Base-by-base conservation (phyloP, 2,888 invertebrate genomes). In the Neoscelio sp. region DNA sequence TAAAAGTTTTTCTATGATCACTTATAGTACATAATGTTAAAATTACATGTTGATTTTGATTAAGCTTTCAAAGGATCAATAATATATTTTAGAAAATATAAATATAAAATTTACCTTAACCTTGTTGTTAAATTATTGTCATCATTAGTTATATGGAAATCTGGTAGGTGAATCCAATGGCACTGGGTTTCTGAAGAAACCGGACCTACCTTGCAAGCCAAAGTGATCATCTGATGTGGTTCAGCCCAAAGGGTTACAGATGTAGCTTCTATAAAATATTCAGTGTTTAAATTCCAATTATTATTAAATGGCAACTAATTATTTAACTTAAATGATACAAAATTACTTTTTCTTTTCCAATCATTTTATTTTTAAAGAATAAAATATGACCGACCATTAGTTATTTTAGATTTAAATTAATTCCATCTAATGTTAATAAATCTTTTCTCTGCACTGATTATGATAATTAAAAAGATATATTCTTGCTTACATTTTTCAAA, bases 191-290 rank as follows among this genome's bases (percentile, higher is more conserved):
- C 82, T n/a, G 81, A 50, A 8, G 83, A 75, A 7, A 82, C 76
- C 10, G 81, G 80, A 54, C 85, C 85, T 48, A 88, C 82, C 68
- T 85, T 88, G 74, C 90, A 90, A 8, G 89, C 89, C 60, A 90
- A 83, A 46, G 85, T 89, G 12, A 89, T 88, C 83, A 85, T 85
- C 71, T 89, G 88, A 83, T 89, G 87, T 23, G 88, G 86, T 50
- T 86, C 82, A 18, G 88, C 85, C 89, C 89, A 90, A 15, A 89
- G 74, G 26, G 87, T 86, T 8, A 90, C 86, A 48, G 86, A 86
- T 5, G 89, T 87, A 8, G 87, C 85, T 58, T 89, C 89, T 90
- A 88, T 52, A 89, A 48, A 62, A 13, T n/a, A 33, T 33, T 33
- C 2, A 7, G 6, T 6, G 6, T n/a, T 2, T n/a, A 33, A 33